Percentiles rank a stretch among this genome's conserved stretches.
Evolutionary conservation across 2,888 invertebrate genomes (phyloP).

Genomic region (Teleogryllus oceanicus): DNA sequence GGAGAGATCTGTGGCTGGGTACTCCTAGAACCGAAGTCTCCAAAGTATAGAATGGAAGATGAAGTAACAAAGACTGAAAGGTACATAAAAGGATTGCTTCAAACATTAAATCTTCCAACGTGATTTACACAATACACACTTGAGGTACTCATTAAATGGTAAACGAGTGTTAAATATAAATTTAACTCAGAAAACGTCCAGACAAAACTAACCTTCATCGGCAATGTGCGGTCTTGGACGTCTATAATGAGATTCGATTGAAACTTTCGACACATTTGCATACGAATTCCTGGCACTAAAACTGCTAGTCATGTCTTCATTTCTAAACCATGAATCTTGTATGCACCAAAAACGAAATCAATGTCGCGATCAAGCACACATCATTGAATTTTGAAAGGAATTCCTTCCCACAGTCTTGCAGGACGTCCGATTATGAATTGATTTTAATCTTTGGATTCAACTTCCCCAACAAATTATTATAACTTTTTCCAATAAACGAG

Average conservation of each 20-base stretch:
- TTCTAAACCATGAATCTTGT: conserved; percentile 21
- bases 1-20: background rate
- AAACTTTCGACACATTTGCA: conserved; percentile 30
- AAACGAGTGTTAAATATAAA: too few species aligned
- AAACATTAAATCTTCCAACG: background rate
- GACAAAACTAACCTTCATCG: conserved; percentile 32
- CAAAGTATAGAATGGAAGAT: conserved; percentile 33
- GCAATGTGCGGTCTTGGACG: conserved; percentile 35
- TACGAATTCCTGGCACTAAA: conserved; percentile 28
- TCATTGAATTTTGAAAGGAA: conserved; percentile 19
- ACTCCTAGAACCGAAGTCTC: conserved; percentile 21
- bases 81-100: conserved; percentile 10
- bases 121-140: background rate
- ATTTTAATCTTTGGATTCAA: too few species aligned
- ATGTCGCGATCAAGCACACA: background rate
- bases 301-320: conserved; percentile 34
- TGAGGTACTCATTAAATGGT: too few species aligned
- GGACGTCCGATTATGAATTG: too few species aligned
- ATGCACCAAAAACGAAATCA: conserved; percentile 5
- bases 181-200: too few species aligned
- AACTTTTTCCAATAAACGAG: too few species aligned
- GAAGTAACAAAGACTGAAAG: conserved; percentile 36
- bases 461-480: too few species aligned
- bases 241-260: conserved; percentile 33
- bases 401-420: conserved; percentile 4